These are phyloP conservation scores for Channa maculata DNA, from an alignment of 2,113 vertebrate species.

Conservation along the genomic window DNA sequence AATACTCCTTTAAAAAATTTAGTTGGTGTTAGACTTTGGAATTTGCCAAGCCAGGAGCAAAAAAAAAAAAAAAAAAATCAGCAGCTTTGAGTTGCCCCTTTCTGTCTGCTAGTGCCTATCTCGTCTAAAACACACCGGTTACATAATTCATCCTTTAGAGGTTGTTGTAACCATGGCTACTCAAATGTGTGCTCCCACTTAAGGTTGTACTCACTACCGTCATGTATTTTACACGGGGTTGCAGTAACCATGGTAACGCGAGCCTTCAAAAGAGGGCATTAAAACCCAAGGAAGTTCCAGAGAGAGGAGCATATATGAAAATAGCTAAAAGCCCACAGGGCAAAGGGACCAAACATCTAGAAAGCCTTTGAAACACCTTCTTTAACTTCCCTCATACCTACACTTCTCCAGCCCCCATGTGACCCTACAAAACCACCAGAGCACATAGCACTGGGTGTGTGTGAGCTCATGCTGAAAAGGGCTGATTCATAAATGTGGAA, in stretches of 20 bases:
- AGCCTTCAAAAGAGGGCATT: constrained; percentile 61
- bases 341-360: constrained; percentile 49
- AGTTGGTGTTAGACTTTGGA: neutral
- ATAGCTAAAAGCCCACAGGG: constrained; percentile 47
- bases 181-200: constrained; percentile 69
- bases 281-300: constrained; percentile 57
- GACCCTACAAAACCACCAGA: constrained; percentile 36
- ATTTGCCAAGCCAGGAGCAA: constrained; percentile 10
- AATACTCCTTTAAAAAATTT: too few relatives aligned
- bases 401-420: constrained; percentile 19
- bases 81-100: constrained; percentile 25
- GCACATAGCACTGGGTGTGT: constrained; percentile 15
- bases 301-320: constrained; percentile 55
- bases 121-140: constrained; percentile 65
- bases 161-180: constrained; percentile 79
- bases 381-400: constrained; percentile 44
- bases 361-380: constrained; percentile 58
- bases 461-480: constrained; percentile 47
- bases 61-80: constrained; percentile 4
- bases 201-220: constrained; percentile 74
- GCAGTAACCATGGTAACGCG: constrained; percentile 74
- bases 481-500: constrained; percentile 47
- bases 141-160: constrained; percentile 78
- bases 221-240: constrained; percentile 67
- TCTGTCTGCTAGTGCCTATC: constrained; percentile 45